Evolutionary conservation across 2,797 vertebrate species (phyloP), one percentile per base, ranked within the genome.

Genomic region (Apodemus agrarius): DNA sequence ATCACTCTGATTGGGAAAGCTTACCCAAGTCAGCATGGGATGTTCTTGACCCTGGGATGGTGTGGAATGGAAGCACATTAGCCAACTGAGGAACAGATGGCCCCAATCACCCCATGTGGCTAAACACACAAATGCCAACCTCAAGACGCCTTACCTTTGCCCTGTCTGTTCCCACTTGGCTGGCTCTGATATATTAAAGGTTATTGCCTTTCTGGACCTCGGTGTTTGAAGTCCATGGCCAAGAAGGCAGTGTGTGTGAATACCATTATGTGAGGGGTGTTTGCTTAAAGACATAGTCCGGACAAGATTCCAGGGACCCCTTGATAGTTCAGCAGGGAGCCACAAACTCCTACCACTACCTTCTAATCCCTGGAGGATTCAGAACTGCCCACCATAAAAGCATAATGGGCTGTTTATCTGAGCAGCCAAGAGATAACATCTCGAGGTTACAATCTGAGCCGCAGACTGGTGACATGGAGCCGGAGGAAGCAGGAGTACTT

Each of bases 221-320:
- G 92, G 97, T 98, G 98, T 99, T 99, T 99, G 98, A 99, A 99
- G 98, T 99, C 98, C 98, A 98, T 93, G 98, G 98, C 98, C 98
- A 98, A 98, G 98, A 98, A 97, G 97, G 92, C 97, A 95, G 95
- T 92, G 98, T 98, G 98, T 98, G 97, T 98, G 98, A 98, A 98
- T 97, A 98, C 97, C 97, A 97, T 97, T 97, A 95, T 90, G 98
- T 98, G 98, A 98, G 98, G 98, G 96, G 96, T 98, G 98, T 98
- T 99, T 98, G 97, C 97, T 97, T 98, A 98, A 98, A 97, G 97
- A 98, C 96, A 97, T 83, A 97, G 97, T 98, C 97, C 65, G 94
- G 96, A 97, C 90, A 97, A 96, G 95, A 98, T 98, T 97, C 96
- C 90, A 52, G 89, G 96, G 96, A 98, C 89, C 86, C 84, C 17